A percentile compares a stretch with the other conserved stretches of the same genome.
These are phyloP conservation scores for Ephestia elutella DNA, from an alignment of 1,140 invertebrate species.

Conservation along the genomic window DNA sequence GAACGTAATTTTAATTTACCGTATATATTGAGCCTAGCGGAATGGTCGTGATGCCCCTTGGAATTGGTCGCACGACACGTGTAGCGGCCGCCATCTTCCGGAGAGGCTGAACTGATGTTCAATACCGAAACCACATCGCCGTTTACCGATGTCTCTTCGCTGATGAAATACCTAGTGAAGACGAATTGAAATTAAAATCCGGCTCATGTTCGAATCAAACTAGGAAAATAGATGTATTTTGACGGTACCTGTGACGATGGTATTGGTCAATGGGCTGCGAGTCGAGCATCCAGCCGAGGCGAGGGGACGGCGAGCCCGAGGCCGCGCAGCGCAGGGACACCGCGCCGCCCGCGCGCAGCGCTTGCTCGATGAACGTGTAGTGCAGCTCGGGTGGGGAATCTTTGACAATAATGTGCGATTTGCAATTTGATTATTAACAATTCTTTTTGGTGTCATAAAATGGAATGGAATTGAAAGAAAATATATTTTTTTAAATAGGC, in stretches of 20 bases:
- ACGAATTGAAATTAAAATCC: background rate
- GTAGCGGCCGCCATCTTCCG: constrained; percentile 87
- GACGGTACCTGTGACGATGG: constrained; percentile 39
- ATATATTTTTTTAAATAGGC: no score
- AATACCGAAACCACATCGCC: constrained; percentile 56
- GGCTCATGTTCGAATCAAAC: background rate
- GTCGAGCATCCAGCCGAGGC: constrained; percentile 89
- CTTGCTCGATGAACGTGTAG: constrained; percentile 89
- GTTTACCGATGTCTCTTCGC: constrained; percentile 33
- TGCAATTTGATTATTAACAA: no score
- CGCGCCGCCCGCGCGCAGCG: constrained; percentile 82
- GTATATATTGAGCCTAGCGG: constrained; percentile 87
- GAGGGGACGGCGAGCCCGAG: constrained; percentile 86
- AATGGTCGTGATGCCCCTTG: constrained; percentile 81
- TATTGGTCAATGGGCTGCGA: constrained; percentile 77
- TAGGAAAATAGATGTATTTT: no score
- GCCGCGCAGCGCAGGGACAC: constrained; percentile 88
- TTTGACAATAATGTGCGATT: constrained; percentile 9
- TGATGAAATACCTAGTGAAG: constrained; percentile 39
- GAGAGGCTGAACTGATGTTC: constrained; percentile 77
- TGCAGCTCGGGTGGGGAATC: constrained; percentile 81
- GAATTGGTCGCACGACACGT: constrained; percentile 85
- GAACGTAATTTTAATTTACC: constrained; percentile 73
- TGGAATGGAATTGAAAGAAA: no score
- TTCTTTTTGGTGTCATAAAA: background rate